A percentile compares a stretch with the other conserved stretches of the same genome.
Conservation (phyloP, 2,888 invertebrate genomes). For the Netelia inedita region DNA sequence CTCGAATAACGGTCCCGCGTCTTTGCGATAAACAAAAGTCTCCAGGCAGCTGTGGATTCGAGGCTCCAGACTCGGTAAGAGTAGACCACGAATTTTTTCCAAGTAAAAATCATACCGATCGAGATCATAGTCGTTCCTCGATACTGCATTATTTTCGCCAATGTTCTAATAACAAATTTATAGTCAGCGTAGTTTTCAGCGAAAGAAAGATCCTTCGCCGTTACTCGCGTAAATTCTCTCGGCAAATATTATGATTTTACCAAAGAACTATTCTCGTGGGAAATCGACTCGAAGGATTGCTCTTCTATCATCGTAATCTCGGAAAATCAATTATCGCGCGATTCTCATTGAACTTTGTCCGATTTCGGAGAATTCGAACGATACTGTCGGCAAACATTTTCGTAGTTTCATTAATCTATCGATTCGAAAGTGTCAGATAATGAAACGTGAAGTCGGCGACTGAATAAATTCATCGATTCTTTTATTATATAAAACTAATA, state of each 20-base stretch:
- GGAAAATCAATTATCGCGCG: constrained; percentile 13
- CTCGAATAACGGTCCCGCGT: constrained; percentile 43
- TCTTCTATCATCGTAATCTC: constrained; percentile 47
- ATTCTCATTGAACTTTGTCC: constrained; percentile 17
- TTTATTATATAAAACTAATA: no score
- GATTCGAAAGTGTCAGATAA: no score
- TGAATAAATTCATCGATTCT: not conserved
- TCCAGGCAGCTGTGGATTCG: constrained; percentile 73
- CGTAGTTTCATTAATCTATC: not conserved
- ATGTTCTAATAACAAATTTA: constrained; percentile 35
- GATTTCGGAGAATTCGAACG: constrained; percentile 47
- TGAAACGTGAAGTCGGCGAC: not conserved
- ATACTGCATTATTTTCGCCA: not conserved
- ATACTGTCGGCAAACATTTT: constrained; percentile 23
- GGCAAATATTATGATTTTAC: constrained; percentile 29
- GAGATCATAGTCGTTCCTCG: constrained; percentile 51
- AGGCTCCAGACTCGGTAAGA: constrained; percentile 76
- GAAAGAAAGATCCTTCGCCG: not conserved
- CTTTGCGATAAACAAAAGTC: constrained; percentile 73
- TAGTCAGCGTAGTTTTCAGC: not conserved
- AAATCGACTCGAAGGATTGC: constrained; percentile 14
- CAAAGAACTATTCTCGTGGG: constrained; percentile 10
- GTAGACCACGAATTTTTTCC: constrained; percentile 75
- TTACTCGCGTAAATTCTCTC: not conserved
- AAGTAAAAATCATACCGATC: constrained; percentile 72